Conservation (phyloP, 2,888 invertebrate species). For the Drosophila multiciliata region DNA sequence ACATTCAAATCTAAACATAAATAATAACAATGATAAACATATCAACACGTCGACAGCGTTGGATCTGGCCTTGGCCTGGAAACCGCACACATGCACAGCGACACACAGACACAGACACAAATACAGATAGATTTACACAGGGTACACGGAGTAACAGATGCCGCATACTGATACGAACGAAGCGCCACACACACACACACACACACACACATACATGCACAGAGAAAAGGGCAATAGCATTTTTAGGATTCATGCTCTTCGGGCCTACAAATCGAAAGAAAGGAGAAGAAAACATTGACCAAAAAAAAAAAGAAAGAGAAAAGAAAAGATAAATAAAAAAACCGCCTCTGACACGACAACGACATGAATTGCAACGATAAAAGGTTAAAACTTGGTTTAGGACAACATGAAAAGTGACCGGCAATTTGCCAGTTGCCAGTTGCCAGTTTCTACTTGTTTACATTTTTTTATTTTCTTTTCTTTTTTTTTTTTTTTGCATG, state of each 20-base stretch:
- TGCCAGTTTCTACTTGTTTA: background rate
- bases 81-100: constrained; percentile 50
- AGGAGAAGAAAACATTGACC: constrained; percentile 41
- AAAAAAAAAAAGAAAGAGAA: constrained; percentile 4
- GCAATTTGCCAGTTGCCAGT: constrained; percentile 65
- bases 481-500: background rate
- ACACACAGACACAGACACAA: constrained; percentile 7
- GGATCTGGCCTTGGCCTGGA: constrained; percentile 38
- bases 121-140: constrained; percentile 19
- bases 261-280: constrained; percentile 63
- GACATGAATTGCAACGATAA: constrained; percentile 66
- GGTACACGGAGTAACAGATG: constrained; percentile 48
- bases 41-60: constrained; percentile 70
- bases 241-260: constrained; percentile 73
- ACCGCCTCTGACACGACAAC: constrained; percentile 50
- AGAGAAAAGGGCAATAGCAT: constrained; percentile 58
- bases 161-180: constrained; percentile 55
- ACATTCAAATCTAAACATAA: constrained; percentile 82
- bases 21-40: constrained; percentile 82
- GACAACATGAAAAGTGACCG: constrained; percentile 74
- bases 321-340: constrained; percentile 14
- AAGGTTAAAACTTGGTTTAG: constrained; percentile 50
- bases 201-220: background rate
- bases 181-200: constrained; percentile 9
- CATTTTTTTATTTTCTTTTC: background rate